A percentile compares a stretch with the other conserved stretches of the same genome.
Evolutionary conservation across 2,797 vertebrate genomes (phyloP).

Genomic region (Hybognathus amarus): DNA sequence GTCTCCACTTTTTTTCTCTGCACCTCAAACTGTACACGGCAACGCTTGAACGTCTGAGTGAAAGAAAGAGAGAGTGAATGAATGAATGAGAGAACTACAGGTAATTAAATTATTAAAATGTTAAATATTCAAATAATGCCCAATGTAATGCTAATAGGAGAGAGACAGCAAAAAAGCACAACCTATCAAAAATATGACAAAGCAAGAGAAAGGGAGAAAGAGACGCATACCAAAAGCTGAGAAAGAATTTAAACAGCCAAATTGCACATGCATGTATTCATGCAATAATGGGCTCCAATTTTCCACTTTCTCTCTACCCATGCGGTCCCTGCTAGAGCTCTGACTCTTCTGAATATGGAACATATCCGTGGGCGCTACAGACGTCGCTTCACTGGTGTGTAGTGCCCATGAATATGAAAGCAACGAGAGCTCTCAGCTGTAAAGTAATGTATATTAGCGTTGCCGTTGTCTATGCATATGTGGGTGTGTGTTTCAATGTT

Average conservation of each 20-base stretch:
- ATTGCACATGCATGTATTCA: conserved; percentile 51
- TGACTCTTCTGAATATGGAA: conserved; percentile 74
- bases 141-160: conserved; percentile 12
- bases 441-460: conserved; percentile 59
- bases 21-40: conserved; percentile 88
- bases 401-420: conserved; percentile 74
- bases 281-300: conserved; percentile 36
- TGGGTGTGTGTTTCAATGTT: neutral
- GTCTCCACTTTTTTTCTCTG: conserved; percentile 86
- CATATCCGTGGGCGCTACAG: conserved; percentile 72
- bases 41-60: conserved; percentile 87
- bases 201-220: neutral
- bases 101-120: conserved; percentile 12
- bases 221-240: conserved; percentile 1
- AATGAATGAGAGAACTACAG: conserved; percentile 1
- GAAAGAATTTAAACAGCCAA: conserved; percentile 4
- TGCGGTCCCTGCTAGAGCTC: conserved; percentile 41
- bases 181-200: conserved; percentile 29
- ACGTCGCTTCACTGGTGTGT: conserved; percentile 72
- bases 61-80: conserved; percentile 68
- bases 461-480: neutral
- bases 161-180: conserved; percentile 10
- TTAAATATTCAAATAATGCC: neutral
- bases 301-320: conserved; percentile 37
- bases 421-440: conserved; percentile 64